Base-by-base conservation (phyloP, 2,113 vertebrate genomes). In the Ptyas mucosa region DNA sequence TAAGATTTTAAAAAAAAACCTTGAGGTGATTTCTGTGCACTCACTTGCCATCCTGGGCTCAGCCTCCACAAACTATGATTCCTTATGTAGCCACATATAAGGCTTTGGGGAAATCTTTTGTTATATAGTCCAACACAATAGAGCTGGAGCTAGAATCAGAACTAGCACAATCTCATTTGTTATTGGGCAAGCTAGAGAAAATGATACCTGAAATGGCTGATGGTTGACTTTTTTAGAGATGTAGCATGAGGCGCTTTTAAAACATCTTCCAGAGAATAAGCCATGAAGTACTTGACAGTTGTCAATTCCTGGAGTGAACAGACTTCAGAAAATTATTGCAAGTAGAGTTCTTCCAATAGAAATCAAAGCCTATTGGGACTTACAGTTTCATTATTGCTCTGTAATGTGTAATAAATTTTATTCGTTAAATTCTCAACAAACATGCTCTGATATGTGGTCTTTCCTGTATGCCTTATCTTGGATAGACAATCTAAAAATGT, bases 401-500 rank as follows among this genome's bases (percentile, higher is more conserved):
- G 61, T 86, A 86, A 53, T 53, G n/a, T 90, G 46, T 53, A 43
- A 61, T 34, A 49, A 34, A 69, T 51, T 86, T 86, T 14, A 86
- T 86, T 93, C 90, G 52, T 11, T 57, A 23, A 43, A 57, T 43
- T 53, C n/a, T 81, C 91, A 87, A 1, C 34, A 69, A 51, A 93
- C 85, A 29, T 91, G 53, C 92, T 93, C 20, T 89, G 53, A 0
- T 12, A 5, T 75, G 55, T 55, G 34, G 39, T 93, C 11, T 86
- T 24, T 85, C 81, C 49, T 87, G 81, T 90, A 87, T 90, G 89
- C 89, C 89, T 90, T 90, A 89, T 54, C 52, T 92, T 39, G 24
- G 86, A 46, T 69, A 90, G 14, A 3, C 2, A 92, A 89, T 87
- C 90, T 34, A 21, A 49, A 90, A 49, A 85, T 61, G 64, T n/a